A percentile compares a stretch with the other conserved stretches of the same genome.
Evolutionary conservation across 2,888 invertebrate genomes (phyloP).

Genomic region (Sesamia inferens): DNA sequence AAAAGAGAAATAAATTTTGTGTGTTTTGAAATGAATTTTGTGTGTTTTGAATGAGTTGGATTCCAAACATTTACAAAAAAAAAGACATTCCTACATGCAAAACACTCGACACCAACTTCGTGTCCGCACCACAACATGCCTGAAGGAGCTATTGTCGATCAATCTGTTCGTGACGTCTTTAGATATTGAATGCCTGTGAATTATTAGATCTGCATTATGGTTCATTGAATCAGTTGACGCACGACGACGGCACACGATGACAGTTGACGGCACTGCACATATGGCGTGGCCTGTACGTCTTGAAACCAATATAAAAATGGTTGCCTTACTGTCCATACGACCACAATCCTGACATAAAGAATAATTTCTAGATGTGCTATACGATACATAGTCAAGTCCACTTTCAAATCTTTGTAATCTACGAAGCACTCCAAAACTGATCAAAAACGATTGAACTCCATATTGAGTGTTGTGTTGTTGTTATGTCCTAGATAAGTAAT

Average conservation of each 20-base stretch:
- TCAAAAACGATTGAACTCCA: not conserved
- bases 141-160: constrained; percentile 14
- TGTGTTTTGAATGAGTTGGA: too few species aligned
- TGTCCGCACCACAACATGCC: too few species aligned
- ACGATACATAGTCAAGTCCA: not conserved
- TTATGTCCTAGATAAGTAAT: not conserved
- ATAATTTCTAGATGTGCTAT: not conserved
- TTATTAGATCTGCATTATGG: constrained; percentile 17
- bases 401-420: not conserved
- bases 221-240: constrained; percentile 1
- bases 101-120: too few species aligned
- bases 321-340: not conserved
- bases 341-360: not conserved
- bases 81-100: too few species aligned
- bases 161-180: constrained; percentile 22
- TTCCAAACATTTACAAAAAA: too few species aligned
- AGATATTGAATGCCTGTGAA: constrained; percentile 25
- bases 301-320: not conserved
- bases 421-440: not conserved
- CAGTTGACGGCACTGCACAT: not conserved
- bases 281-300: not conserved
- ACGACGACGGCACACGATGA: too few species aligned
- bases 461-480: not conserved
- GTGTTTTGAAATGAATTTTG: too few species aligned
- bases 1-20: too few species aligned